These are phyloP conservation scores for Papilio dardanus DNA, from an alignment of 1,140 invertebrate species.

Conservation along the genomic window DNA sequence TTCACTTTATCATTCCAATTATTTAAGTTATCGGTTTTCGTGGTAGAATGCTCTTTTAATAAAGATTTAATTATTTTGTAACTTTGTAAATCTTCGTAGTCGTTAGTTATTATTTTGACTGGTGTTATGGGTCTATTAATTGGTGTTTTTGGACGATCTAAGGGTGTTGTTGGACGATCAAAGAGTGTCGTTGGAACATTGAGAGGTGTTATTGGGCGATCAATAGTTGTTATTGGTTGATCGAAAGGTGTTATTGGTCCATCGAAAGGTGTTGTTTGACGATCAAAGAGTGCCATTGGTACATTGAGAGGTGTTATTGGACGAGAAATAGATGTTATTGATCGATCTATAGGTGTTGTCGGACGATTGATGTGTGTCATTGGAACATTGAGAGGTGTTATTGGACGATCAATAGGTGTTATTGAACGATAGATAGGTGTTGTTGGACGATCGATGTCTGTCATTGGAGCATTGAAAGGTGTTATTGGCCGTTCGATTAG, in stretches of 20 bases:
- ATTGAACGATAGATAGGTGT: slow-evolving; percentile 38
- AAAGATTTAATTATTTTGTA: slow-evolving; percentile 76
- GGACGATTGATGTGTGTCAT: too few relatives aligned
- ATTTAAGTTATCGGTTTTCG: slow-evolving; percentile 7
- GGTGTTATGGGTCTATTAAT: slow-evolving; percentile 49
- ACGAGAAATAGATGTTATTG: not conserved
- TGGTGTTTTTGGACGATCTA: slow-evolving; percentile 20
- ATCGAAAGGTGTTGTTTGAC: slow-evolving; percentile 36
- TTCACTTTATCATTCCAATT: slow-evolving; percentile 18
- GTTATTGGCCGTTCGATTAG: not conserved
- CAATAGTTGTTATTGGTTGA: not conserved
- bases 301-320: not conserved
- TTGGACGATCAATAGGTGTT: slow-evolving; percentile 40
- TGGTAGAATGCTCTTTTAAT: slow-evolving; percentile 59
- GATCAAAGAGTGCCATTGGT: not conserved
- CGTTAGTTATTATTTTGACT: slow-evolving; percentile 62
- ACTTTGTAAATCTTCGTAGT: slow-evolving; percentile 70
- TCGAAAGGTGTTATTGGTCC: not conserved
- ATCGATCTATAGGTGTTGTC: slow-evolving; percentile 28
- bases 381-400: slow-evolving; percentile 30
- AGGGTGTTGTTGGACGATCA: not conserved
- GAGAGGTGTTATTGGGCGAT: too few relatives aligned
- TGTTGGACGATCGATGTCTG: not conserved
- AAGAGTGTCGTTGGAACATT: not conserved
- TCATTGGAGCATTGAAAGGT: not conserved